Evolutionary conservation across 2,113 vertebrate species (phyloP).

Genomic region (Corythoichthys intestinalis): DNA sequence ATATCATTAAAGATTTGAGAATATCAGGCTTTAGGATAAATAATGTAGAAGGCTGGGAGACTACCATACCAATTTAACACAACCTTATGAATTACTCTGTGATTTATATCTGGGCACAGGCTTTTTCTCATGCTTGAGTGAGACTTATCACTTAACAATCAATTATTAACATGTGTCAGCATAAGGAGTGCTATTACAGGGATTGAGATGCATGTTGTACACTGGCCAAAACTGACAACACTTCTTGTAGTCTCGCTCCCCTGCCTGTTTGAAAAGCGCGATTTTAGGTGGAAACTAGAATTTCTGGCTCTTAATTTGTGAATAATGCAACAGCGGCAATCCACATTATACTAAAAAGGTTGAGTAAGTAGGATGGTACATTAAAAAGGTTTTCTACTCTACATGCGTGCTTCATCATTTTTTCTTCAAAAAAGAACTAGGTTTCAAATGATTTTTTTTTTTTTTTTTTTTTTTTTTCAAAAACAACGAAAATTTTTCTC

Average conservation of each 20-base stretch:
- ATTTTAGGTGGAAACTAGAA: constrained; percentile 55
- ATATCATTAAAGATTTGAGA: constrained; percentile 43
- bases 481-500: constrained; percentile 14
- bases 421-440: constrained; percentile 24
- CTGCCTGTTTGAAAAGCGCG: constrained; percentile 42
- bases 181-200: constrained; percentile 68
- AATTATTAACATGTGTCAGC: constrained; percentile 77
- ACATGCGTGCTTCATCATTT: constrained; percentile 38
- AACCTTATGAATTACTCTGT: constrained; percentile 74
- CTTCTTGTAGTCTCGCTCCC: constrained; percentile 56
- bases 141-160: constrained; percentile 75
- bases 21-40: constrained; percentile 62
- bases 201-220: constrained; percentile 66
- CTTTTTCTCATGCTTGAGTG: constrained; percentile 72
- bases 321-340: constrained; percentile 62
- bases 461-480: constrained; percentile 26
- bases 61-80: constrained; percentile 72
- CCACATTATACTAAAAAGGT: constrained; percentile 61
- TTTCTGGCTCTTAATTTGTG: constrained; percentile 62
- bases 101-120: constrained; percentile 67
- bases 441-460: constrained; percentile 23
- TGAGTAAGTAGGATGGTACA: constrained; percentile 43
- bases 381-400: constrained; percentile 49
- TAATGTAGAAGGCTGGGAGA: constrained; percentile 64
- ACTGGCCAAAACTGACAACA: constrained; percentile 67